A percentile compares a stretch with the other conserved stretches of the same genome.
phyloP scores from a whole-genome alignment of 2,797 vertebrate species.

The Emys orbicularis region DNA sequence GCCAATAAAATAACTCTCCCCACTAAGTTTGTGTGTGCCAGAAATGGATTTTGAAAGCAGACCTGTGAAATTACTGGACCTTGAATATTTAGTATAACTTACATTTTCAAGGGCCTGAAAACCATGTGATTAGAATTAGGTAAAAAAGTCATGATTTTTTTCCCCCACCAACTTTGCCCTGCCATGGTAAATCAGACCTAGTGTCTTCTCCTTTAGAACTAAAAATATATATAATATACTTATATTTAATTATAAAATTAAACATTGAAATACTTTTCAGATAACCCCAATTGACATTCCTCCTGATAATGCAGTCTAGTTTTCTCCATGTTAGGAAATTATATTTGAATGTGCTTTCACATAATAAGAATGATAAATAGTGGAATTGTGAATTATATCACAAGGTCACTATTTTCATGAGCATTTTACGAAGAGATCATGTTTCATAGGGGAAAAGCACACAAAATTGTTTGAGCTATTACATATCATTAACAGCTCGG shows the following conservation, averaged over 20 bases:
- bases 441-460: conserved; percentile 61
- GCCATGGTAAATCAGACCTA: conserved; percentile 42
- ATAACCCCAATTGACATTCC: background rate
- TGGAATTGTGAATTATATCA: conserved; percentile 66
- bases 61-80: conserved; percentile 18
- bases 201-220: background rate
- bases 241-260: background rate
- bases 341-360: conserved; percentile 16
- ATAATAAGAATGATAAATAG: conserved; percentile 31
- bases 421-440: conserved; percentile 41
- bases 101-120: conserved; percentile 26
- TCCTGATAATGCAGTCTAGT: background rate
- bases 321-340: background rate
- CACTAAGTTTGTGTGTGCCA: background rate
- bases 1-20: background rate
- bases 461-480: background rate
- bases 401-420: conserved; percentile 39
- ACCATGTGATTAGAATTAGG: background rate
- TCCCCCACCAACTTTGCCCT: background rate
- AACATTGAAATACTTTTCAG: background rate
- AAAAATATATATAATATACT: background rate
- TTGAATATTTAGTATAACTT: background rate
- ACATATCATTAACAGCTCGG: conserved; percentile 9
- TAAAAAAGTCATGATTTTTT: background rate
- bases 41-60: conserved; percentile 58